phyloP scores from a whole-genome alignment of 2,113 vertebrate species.

The Haemorhous mexicanus region DNA sequence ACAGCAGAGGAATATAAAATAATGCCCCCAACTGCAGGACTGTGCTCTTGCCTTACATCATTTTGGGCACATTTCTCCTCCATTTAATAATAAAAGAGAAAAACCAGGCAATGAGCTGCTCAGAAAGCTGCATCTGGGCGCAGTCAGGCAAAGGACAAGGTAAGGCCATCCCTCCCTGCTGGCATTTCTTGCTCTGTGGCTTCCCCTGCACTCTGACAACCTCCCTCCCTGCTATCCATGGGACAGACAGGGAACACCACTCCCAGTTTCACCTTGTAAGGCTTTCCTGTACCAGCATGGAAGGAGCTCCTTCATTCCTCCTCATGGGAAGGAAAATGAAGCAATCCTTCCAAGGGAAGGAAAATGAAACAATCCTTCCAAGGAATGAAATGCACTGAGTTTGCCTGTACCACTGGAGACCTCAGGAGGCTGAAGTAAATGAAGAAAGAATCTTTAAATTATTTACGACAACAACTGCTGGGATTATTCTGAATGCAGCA shows the following conservation, averaged over 20 bases:
- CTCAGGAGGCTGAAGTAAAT: not conserved
- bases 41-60: not conserved
- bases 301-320: not conserved
- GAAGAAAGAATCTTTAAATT: not conserved
- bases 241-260: accelerated
- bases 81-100: not conserved
- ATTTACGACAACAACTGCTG: not conserved
- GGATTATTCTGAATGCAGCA: not conserved
- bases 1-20: not conserved
- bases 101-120: not conserved
- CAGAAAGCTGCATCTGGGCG: not conserved
- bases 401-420: not conserved
- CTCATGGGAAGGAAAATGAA: not conserved
- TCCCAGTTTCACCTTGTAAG: not conserved
- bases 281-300: not conserved
- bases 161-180: not conserved
- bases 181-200: not conserved
- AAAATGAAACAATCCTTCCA: not conserved
- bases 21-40: not conserved
- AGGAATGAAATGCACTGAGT: not conserved
- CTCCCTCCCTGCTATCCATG: accelerated
- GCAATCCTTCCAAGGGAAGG: not conserved
- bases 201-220: not conserved
- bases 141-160: not conserved
- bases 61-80: not conserved